Percentiles rank a stretch among this genome's conserved stretches.
Conservation (phyloP, 2,113 vertebrate genomes). For the Natator depressus region DNA sequence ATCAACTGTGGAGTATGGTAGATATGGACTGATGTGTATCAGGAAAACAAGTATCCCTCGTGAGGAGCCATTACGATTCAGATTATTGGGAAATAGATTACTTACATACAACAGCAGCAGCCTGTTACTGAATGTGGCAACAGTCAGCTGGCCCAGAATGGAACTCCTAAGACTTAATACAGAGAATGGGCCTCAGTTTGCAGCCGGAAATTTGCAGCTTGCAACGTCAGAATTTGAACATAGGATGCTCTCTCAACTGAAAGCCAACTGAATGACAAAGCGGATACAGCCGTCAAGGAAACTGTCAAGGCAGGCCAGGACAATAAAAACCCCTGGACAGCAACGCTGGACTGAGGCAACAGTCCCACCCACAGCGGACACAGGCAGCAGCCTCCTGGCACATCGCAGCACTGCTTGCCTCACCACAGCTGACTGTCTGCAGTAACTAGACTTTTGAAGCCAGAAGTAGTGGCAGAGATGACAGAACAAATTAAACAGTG, state of each 20-base stretch:
- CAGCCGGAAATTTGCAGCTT: background rate
- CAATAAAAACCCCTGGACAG: background rate
- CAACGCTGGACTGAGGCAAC: background rate
- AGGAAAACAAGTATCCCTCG: accelerated
- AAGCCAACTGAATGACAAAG: accelerated
- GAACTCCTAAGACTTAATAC: background rate
- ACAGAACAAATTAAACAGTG: too few species aligned
- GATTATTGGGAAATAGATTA: background rate
- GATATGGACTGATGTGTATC: too few species aligned
- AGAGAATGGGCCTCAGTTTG: background rate
- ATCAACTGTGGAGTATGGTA: background rate
- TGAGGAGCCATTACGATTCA: background rate
- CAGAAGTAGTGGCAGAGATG: too few species aligned
- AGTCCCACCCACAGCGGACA: background rate
- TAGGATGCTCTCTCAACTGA: background rate
- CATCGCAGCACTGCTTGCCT: background rate
- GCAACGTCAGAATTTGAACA: background rate
- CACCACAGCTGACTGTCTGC: too few species aligned
- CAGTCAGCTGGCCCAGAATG: background rate
- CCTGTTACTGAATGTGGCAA: background rate
- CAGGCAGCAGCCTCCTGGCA: background rate
- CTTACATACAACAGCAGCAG: background rate
- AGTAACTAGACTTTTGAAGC: too few species aligned
- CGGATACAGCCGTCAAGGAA: background rate
- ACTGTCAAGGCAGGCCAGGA: too few species aligned